phyloP scores from a whole-genome alignment of 2,888 invertebrate genomes.

The Axea sp. region DNA sequence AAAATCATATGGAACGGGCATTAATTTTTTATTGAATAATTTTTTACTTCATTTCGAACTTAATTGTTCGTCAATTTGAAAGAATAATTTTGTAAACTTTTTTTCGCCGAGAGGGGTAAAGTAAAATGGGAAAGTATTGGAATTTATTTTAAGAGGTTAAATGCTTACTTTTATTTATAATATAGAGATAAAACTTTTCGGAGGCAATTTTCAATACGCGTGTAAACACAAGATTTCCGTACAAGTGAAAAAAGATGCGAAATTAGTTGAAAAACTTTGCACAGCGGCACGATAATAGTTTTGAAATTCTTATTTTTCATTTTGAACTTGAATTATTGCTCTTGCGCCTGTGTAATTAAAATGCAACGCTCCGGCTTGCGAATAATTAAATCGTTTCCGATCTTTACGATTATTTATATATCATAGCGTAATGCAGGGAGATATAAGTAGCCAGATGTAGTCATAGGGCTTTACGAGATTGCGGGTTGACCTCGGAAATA shows the following conservation, averaged over 20 bases:
- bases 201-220: conserved; percentile 58
- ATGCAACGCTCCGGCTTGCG: neutral
- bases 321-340: conserved; percentile 30
- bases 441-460: conserved; percentile 57
- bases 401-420: conserved; percentile 29
- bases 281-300: conserved; percentile 48
- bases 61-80: too few relatives aligned
- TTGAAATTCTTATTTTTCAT: conserved; percentile 16
- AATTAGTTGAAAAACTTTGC: conserved; percentile 59
- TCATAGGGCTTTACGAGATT: conserved; percentile 67
- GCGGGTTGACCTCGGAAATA: conserved; percentile 75
- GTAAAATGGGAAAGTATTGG: too few relatives aligned
- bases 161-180: conserved; percentile 62
- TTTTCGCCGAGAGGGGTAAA: too few relatives aligned
- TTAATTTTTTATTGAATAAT: too few relatives aligned
- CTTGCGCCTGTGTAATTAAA: conserved; percentile 23
- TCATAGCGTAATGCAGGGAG: conserved; percentile 36
- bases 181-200: conserved; percentile 59
- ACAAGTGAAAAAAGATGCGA: conserved; percentile 58
- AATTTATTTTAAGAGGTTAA: too few relatives aligned
- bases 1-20: too few relatives aligned
- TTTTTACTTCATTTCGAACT: too few relatives aligned
- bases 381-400: conserved; percentile 32
- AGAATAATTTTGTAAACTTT: too few relatives aligned
- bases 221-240: conserved; percentile 36